These are phyloP conservation scores for Pitangus sulphuratus DNA, from an alignment of 2,797 vertebrate genomes.

Conservation along the genomic window DNA sequence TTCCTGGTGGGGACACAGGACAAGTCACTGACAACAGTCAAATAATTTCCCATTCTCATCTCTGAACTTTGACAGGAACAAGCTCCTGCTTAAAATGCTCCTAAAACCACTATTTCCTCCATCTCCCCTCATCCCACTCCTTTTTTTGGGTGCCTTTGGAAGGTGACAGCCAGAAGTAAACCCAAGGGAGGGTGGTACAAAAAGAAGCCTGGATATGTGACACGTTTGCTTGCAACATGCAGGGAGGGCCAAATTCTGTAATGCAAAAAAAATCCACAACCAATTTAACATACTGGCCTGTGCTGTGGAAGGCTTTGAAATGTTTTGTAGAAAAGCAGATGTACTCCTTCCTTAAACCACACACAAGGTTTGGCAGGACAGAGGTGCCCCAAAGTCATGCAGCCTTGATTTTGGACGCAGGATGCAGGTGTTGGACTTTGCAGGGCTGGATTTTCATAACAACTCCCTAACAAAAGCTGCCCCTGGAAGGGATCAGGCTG, in stretches of 20 bases:
- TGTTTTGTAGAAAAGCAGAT: not conserved
- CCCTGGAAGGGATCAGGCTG: not conserved
- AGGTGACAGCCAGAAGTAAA: not conserved
- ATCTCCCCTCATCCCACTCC: not conserved
- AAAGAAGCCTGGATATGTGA: not conserved
- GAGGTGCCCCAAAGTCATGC: accelerated
- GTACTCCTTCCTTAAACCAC: not conserved
- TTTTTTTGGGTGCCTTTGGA: not conserved
- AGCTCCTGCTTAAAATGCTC: not conserved
- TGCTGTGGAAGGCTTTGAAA: not conserved
- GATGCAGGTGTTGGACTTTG: not conserved
- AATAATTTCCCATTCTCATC: not conserved
- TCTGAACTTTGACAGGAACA: not conserved
- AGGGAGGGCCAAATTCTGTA: not conserved
- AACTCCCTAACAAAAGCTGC: not conserved
- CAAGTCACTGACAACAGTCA: not conserved
- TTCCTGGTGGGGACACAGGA: not conserved
- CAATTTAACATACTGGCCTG: not conserved
- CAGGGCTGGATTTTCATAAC: not conserved
- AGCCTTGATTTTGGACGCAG: not conserved
- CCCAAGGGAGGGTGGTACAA: not conserved
- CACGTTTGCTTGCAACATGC: not conserved
- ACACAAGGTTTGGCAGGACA: not conserved
- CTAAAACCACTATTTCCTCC: not conserved
- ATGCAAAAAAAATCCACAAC: not conserved